phyloP scores from a whole-genome alignment of 92 coral and sea anemone genomes.

The Umimayanthus kanabou region DNA sequence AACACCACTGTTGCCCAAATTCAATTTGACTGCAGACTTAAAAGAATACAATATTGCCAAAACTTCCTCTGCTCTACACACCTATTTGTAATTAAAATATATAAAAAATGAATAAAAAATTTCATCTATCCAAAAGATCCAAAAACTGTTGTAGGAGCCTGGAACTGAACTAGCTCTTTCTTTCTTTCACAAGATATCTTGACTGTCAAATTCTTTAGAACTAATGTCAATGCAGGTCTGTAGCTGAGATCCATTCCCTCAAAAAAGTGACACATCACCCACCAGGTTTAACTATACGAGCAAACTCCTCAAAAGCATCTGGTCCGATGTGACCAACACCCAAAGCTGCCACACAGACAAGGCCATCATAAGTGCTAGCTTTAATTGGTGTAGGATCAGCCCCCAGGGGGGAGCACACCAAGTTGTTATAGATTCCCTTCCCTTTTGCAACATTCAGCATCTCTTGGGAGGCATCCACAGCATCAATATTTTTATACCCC shows the following conservation, averaged over 20 bases:
- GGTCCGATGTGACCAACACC: constrained; percentile 34
- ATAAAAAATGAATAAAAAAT: no score
- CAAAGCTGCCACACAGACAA: constrained; percentile 51
- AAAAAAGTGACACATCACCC: not conserved
- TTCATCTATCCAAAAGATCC: no score
- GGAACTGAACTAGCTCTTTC: no score
- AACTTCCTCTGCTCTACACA: no score
- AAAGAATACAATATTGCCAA: no score
- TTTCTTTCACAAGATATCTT: no score
- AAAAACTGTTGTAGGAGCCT: no score
- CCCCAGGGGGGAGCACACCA: constrained; percentile 48
- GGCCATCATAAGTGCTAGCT: constrained; percentile 57
- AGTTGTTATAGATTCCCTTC: constrained; percentile 53
- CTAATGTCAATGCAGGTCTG: no score
- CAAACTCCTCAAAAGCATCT: constrained; percentile 35
- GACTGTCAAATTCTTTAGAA: not conserved
- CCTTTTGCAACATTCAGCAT: constrained; percentile 53
- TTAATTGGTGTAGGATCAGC: constrained; percentile 49
- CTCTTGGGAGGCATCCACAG: constrained; percentile 52
- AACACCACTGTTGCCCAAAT: no score
- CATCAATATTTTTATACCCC: constrained; percentile 59
- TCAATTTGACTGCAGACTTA: no score
- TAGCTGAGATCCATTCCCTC: not conserved
- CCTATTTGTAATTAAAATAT: no score
- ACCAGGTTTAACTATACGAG: constrained; percentile 37